A percentile compares a stretch with the other conserved stretches of the same genome.
Conservation (phyloP, 2,888 invertebrate species). For the Catotricha subobsoleta region DNA sequence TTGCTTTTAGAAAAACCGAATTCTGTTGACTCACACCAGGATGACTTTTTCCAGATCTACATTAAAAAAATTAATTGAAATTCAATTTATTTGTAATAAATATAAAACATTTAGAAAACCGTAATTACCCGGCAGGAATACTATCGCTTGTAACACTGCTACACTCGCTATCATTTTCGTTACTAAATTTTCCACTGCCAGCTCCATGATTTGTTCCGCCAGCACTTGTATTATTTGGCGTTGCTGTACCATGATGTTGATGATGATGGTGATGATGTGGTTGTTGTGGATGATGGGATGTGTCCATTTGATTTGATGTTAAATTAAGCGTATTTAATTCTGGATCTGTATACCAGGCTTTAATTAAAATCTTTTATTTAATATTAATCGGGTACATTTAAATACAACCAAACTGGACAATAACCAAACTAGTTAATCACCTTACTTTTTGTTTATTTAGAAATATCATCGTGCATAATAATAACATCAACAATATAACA, state of each 20-base stretch:
- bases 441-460: background rate
- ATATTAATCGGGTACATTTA: background rate
- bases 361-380: conserved; percentile 13
- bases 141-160: conserved; percentile 67
- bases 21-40: conserved; percentile 30
- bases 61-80: background rate
- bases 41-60: conserved; percentile 31
- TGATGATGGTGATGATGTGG: conserved; percentile 4
- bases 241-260: conserved; percentile 16
- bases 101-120: background rate
- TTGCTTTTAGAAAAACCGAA: conserved; percentile 43
- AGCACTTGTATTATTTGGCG: conserved; percentile 16
- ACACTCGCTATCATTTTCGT: conserved; percentile 68
- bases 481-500: no score
- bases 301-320: conserved; percentile 14
- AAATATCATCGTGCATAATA: no score
- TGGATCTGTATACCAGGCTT: conserved; percentile 16
- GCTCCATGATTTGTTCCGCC: conserved; percentile 13
- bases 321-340: conserved; percentile 19
- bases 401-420: background rate
- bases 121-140: conserved; percentile 29
- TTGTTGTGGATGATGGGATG: conserved; percentile 13
- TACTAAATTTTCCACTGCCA: conserved; percentile 47
- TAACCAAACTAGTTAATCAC: no score
- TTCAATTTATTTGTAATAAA: background rate